Percentiles rank a stretch among this genome's conserved stretches.
Conservation (phyloP, 2,797 vertebrate genomes). For the Limnodromus scolopaceus region DNA sequence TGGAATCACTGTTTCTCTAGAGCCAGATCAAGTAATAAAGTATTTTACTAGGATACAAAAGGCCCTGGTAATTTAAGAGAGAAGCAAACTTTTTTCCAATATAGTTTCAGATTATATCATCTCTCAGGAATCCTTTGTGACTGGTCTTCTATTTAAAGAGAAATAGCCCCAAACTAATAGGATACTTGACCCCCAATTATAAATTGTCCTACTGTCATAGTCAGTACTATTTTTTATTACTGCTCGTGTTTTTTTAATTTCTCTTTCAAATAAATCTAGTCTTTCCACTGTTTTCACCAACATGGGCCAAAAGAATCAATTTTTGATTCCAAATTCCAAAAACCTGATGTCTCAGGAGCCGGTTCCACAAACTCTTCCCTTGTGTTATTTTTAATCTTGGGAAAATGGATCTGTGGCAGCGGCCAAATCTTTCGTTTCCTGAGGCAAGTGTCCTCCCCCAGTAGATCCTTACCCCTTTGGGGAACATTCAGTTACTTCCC, state of each 20-base stretch:
- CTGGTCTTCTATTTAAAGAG: slow-evolving; percentile 67
- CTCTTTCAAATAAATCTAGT: slow-evolving; percentile 60
- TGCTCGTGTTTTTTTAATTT: slow-evolving; percentile 61
- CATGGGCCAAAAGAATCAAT: slow-evolving; percentile 40
- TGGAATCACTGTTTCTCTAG: slow-evolving; percentile 67
- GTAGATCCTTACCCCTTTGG: background rate
- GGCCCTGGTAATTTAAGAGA: slow-evolving; percentile 68
- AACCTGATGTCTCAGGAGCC: slow-evolving; percentile 47
- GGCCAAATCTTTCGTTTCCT: slow-evolving; percentile 20
- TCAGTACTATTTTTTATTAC: slow-evolving; percentile 47
- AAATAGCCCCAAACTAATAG: slow-evolving; percentile 64
- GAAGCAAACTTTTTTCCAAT: slow-evolving; percentile 67
- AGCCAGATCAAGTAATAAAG: slow-evolving; percentile 73
- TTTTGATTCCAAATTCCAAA: slow-evolving; percentile 55
- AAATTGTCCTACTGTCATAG: slow-evolving; percentile 68
- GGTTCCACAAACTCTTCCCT: slow-evolving; percentile 35
- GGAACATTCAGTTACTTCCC: background rate
- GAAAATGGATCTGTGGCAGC: background rate
- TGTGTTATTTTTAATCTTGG: slow-evolving; percentile 49
- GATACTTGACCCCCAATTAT: slow-evolving; percentile 71
- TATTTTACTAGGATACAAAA: slow-evolving; percentile 70
- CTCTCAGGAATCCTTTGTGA: slow-evolving; percentile 70
- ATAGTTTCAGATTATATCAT: slow-evolving; percentile 71
- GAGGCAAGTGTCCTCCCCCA: background rate
- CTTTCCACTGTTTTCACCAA: slow-evolving; percentile 60